Conservation (phyloP, 2,797 vertebrate genomes). For the Trachops cirrhosus region DNA sequence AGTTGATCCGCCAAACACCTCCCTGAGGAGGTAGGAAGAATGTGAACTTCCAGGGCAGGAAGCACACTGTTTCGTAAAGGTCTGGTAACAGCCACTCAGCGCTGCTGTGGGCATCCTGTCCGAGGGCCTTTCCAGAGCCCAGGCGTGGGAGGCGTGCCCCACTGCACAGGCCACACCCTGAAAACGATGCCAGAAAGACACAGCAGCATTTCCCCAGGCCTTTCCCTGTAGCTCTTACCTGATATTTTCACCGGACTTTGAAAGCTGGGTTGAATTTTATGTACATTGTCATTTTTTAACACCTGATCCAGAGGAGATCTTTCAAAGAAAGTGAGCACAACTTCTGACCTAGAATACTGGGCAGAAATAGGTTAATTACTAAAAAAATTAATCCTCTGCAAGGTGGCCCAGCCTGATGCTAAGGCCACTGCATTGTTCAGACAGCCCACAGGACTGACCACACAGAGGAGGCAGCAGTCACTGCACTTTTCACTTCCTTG, state of each 20-base stretch:
- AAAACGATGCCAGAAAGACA: background rate
- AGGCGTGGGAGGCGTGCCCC: rapidly evolving
- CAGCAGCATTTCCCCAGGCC: background rate
- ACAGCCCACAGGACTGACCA: rapidly evolving
- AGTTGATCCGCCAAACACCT: no score
- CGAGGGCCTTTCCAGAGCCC: background rate
- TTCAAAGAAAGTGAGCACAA: conserved; percentile 98
- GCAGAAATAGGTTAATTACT: background rate
- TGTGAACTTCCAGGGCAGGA: background rate
- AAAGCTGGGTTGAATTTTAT: conserved; percentile 96
- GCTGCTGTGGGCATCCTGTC: rapidly evolving
- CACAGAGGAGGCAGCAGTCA: rapidly evolving
- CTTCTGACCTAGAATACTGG: conserved; percentile 97
- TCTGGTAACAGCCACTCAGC: no score
- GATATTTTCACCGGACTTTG: conserved; percentile 97
- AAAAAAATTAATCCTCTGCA: rapidly evolving
- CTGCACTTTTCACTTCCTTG: no score
- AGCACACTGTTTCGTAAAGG: background rate
- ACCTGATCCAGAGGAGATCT: conserved; percentile 96
- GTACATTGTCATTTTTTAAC: conserved; percentile 94
- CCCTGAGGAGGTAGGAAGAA: background rate
- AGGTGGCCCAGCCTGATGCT: rapidly evolving
- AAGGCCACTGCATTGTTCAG: rapidly evolving
- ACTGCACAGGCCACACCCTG: rapidly evolving
- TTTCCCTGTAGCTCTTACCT: conserved; percentile 82